Percentiles rank a stretch among this genome's conserved stretches.
These are phyloP conservation scores for Anoura caudifer DNA, from an alignment of 2,113 vertebrate genomes.

Conservation along the genomic window DNA sequence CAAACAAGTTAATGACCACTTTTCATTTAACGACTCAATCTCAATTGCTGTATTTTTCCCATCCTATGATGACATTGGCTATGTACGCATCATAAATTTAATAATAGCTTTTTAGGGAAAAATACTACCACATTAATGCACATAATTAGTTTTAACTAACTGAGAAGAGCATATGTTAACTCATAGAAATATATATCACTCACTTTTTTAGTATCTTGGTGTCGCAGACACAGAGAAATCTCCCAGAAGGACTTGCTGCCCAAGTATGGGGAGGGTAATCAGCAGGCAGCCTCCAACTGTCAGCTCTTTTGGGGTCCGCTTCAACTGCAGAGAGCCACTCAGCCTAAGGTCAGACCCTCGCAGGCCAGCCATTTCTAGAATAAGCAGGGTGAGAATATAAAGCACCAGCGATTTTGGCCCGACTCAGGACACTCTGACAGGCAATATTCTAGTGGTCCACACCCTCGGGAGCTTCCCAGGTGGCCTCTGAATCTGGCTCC, in stretches of 20 bases:
- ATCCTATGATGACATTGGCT: not conserved
- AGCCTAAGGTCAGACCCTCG: not conserved
- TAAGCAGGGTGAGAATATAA: not conserved
- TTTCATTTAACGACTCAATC: slow-evolving; percentile 41
- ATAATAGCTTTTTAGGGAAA: slow-evolving; percentile 30
- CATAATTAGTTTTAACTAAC: slow-evolving; percentile 24
- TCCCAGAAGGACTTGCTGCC: not conserved
- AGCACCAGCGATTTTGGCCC: not conserved
- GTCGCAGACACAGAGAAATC: not conserved
- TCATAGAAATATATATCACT: not conserved
- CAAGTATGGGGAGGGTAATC: not conserved
- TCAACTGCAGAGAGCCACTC: not conserved
- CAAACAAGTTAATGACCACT: slow-evolving; percentile 45
- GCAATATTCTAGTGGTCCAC: not conserved
- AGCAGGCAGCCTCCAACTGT: not conserved
- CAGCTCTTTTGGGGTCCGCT: not conserved
- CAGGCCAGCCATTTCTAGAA: not conserved
- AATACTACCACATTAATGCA: not conserved
- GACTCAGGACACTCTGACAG: not conserved
- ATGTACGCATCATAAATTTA: slow-evolving; percentile 24
- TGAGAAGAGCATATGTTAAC: not conserved
- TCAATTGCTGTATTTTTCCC: not conserved
- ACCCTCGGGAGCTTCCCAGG: not conserved
- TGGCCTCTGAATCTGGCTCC: not conserved
- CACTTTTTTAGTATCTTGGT: not conserved